phyloP scores from a whole-genome alignment of 2,797 vertebrate genomes.

The Phoxinus dragarum region DNA sequence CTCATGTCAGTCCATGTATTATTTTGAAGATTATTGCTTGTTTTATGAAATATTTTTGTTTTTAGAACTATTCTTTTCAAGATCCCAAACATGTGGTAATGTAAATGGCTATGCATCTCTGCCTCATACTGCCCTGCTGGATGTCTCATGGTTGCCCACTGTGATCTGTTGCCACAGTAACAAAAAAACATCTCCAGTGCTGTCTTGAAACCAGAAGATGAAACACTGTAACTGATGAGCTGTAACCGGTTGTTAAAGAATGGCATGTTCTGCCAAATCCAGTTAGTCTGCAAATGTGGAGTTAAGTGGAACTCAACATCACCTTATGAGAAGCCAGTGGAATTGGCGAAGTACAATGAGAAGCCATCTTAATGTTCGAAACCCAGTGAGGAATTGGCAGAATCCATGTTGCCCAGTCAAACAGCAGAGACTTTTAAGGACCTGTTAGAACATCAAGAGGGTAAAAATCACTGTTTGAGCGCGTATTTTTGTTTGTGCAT shows the following conservation, averaged over 20 bases:
- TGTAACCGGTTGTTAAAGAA: conserved; percentile 20
- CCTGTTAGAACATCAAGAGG: conserved; percentile 8
- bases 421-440: conserved; percentile 20
- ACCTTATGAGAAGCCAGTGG: conserved; percentile 1
- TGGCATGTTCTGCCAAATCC: not conserved
- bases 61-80: conserved; percentile 47
- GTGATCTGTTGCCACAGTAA: conserved; percentile 46
- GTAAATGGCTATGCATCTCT: conserved; percentile 22
- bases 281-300: not conserved
- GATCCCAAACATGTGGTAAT: conserved; percentile 35
- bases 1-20: conserved; percentile 26
- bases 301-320: conserved; percentile 2
- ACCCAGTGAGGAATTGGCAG: conserved; percentile 4
- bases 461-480: conserved; percentile 32
- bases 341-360: not conserved
- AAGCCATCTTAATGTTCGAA: conserved; percentile 22
- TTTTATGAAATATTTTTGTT: conserved; percentile 55
- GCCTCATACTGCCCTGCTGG: conserved; percentile 36
- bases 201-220: conserved; percentile 49
- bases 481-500: conserved; percentile 29
- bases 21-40: conserved; percentile 40
- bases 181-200: conserved; percentile 27
- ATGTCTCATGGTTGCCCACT: conserved; percentile 16
- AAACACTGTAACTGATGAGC: conserved; percentile 26
- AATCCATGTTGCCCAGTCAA: not conserved